phyloP scores from a whole-genome alignment of 37 sponge, comb jelly and placozoan genomes.

The Theonella swinhoei region DNA sequence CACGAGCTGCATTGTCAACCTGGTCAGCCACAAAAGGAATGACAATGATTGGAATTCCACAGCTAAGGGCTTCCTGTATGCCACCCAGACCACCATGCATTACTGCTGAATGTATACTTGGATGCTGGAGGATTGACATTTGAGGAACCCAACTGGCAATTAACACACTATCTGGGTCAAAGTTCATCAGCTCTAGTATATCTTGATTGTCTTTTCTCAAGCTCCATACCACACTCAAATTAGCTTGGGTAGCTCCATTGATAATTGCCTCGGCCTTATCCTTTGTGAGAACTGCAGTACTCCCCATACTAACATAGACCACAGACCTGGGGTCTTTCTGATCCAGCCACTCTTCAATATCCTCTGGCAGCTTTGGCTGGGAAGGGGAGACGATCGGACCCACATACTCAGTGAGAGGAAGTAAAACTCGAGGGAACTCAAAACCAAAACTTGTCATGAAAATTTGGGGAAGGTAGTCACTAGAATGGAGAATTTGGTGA shows the following conservation, averaged over 20 bases:
- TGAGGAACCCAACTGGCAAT: constrained; percentile 69
- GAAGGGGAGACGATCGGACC: constrained; percentile 36
- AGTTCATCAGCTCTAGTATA: constrained; percentile 24
- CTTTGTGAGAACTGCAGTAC: not conserved
- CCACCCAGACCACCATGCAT: constrained; percentile 73
- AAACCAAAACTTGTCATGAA: constrained; percentile 47
- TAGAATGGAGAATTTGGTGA: not conserved
- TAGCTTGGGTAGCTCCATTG: constrained; percentile 15
- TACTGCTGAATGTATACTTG: constrained; percentile 36
- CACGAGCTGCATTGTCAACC: constrained; percentile 9
- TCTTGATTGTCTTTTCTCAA: constrained; percentile 35
- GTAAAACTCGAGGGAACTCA: constrained; percentile 42
- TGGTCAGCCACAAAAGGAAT: constrained; percentile 42
- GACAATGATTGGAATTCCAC: constrained; percentile 58
- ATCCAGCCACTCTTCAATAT: constrained; percentile 49
- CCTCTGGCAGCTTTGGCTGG: constrained; percentile 13
- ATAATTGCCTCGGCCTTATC: constrained; percentile 32
- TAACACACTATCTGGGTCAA: constrained; percentile 35
- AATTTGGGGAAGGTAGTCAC: constrained; percentile 4
- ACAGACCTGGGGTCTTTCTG: constrained; percentile 15
- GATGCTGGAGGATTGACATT: constrained; percentile 33
- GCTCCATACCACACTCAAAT: constrained; percentile 51
- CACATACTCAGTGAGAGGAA: constrained; percentile 37
- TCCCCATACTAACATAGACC: constrained; percentile 79
- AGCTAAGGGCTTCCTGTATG: constrained; percentile 60